Evolutionary conservation across 2,888 invertebrate species (phyloP), one percentile per base, ranked within the genome.

Genomic region (Ophraella communa): DNA sequence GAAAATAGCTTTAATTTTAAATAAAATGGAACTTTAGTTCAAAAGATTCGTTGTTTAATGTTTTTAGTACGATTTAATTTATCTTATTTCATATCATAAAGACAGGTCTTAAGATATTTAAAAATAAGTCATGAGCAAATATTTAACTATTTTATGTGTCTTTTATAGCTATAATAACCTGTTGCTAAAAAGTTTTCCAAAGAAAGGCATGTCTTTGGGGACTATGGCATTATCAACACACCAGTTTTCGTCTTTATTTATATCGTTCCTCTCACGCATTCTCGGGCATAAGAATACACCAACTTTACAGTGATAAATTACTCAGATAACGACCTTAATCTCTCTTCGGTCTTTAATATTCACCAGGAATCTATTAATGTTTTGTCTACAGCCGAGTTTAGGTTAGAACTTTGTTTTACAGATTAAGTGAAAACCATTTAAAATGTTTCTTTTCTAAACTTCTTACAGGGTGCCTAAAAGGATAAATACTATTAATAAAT

Each of bases 221-320:
- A 51, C 27, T 14, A 17, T 5, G 49, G 49, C 14, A 24, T 51
- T 51, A 17, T 77, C 76, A 63, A 64, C 24, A 56, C 56, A 59
- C 11, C 56, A 62, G 62, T 63, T 55, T 64, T 47, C 55, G 62
- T 62, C 66, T 64, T 66, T 60, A 66, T 68, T 68, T 66, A 62
- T 51, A 51, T 17, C 24, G n/a, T 58, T 45, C 51, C 62, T 64
- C 60, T 61, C 66, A 67, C 63, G 69, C 67, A 67, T 67, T 67
- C 64, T 64, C 63, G 54, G 60, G 60, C 54, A 64, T 58, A 65
- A 69, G 67, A 67, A 69, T 67, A 64, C 62, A 64, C 65, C 65
- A 51, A 39, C 33, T 47, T 53, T 23, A 27, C 30, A 60, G 68
- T 65, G 62, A 69, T 69, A 69, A 69, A 69, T 69, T 65, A 65